Evolutionary conservation across 2,113 vertebrate genomes (phyloP).

Genomic region (Prietella phreatophila): DNA sequence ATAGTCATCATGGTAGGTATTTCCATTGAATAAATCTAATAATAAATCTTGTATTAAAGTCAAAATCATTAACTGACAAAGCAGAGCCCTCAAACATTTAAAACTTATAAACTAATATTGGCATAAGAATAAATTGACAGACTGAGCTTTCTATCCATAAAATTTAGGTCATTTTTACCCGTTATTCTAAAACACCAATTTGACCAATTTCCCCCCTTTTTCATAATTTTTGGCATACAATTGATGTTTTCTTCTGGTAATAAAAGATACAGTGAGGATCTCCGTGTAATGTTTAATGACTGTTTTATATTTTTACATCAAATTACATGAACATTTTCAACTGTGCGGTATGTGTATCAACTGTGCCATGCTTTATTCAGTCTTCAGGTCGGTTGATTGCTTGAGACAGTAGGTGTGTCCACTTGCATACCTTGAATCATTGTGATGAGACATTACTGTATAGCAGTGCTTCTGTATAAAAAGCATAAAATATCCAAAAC

Average conservation of each 20-base stretch:
- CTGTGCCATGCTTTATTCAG: background rate
- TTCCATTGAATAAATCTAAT: background rate
- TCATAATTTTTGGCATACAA: background rate
- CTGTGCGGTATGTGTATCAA: background rate
- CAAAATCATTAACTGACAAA: background rate
- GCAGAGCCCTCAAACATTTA: background rate
- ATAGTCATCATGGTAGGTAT: background rate
- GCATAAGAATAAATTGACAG: background rate
- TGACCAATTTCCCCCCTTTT: background rate
- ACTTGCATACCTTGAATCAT: background rate
- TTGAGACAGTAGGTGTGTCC: background rate
- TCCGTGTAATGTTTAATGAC: background rate
- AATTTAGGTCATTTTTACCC: background rate
- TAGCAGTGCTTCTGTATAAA: background rate
- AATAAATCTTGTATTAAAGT: background rate
- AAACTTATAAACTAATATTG: background rate
- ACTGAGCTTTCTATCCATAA: background rate
- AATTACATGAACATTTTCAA: background rate
- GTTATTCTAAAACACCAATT: background rate
- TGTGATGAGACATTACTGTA: background rate
- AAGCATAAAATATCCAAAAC: background rate
- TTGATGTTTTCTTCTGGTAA: background rate
- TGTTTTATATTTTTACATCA: background rate
- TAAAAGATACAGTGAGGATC: background rate
- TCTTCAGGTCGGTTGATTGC: background rate